Conservation (phyloP, 2,797 vertebrate genomes). For the Pampus argenteus region DNA sequence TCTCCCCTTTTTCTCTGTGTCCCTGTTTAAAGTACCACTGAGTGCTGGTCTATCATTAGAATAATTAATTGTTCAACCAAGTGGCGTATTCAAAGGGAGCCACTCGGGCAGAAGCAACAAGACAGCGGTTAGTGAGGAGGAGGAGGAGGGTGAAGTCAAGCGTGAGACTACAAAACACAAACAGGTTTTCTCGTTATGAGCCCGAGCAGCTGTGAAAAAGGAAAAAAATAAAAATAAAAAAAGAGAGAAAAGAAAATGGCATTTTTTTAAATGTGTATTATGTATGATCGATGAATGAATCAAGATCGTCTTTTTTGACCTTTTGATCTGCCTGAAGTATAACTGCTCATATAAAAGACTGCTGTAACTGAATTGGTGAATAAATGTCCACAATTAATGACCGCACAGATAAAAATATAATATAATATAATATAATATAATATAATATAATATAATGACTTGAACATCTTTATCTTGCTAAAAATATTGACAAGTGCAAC, state of each 20-base stretch:
- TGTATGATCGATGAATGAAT: conserved; percentile 48
- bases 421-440: too few species aligned
- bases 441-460: too few species aligned
- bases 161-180: conserved; percentile 73
- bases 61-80: conserved; percentile 87
- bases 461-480: not conserved
- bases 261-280: conserved; percentile 10
- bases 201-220: conserved; percentile 60
- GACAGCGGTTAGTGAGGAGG: conserved; percentile 71
- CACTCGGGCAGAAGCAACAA: conserved; percentile 79
- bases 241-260: conserved; percentile 28
- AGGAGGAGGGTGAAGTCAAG: conserved; percentile 72
- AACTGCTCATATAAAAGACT: conserved; percentile 17
- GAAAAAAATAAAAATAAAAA: not conserved
- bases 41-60: conserved; percentile 82
- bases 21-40: conserved; percentile 74
- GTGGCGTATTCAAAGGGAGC: conserved; percentile 80
- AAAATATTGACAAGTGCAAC: not conserved
- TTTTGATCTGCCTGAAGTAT: conserved; percentile 35
- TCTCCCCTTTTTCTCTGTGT: conserved; percentile 38
- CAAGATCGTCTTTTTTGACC: conserved; percentile 53
- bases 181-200: conserved; percentile 74
- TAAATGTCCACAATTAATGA: not conserved
- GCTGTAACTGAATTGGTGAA: not conserved
- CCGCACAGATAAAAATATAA: too few species aligned